Base-by-base conservation (phyloP, 2,113 vertebrate species). In the Ameiurus melas region DNA sequence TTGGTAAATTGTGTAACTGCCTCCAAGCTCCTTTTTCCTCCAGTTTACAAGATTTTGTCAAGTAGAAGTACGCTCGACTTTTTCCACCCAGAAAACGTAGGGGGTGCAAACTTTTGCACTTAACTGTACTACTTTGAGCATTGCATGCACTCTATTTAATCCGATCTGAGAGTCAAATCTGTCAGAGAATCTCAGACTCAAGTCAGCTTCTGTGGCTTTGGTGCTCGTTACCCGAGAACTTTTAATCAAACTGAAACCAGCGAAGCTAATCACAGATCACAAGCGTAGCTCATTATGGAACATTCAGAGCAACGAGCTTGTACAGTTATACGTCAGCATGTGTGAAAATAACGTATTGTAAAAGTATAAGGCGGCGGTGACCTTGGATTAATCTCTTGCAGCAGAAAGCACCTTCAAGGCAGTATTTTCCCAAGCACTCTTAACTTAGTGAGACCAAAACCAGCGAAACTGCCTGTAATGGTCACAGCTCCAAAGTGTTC, bases 161-260 rank as follows among this genome's bases (percentile, higher is more conserved):
- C 75, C 36, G 80, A 91, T 73, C 71, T 51, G 88, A 83, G 88
- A 92, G 91, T 87, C 90, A 6, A 47, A 47, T 47, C 43, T 86
- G 73, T 90, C 36, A 73, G 39, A 55, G 39, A 55, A 22, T 8
- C 51, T 16, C 27, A 25, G 58, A 66, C 39, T 53, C 9, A 2
- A 47, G 43, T 47, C 5, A 60, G 22, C 25, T 4, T 68, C 30
- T 36, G 60, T 53, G 30, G 58, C 73, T n/a, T 81, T n/a, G 22
- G 27, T 33, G 7, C 62, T 84, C 64, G 4, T 84, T 66, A 30
- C 43, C 27, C 39, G 57, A 78, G 47, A 73, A n/a, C 36, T 71
- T 51, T 80, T 84, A 47, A 86, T 78, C 36, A 57, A 84, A 89
- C 39, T 51, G 68, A 70, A 87, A 77, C 36, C 84, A 87, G 62